phyloP scores from a whole-genome alignment of 2,113 vertebrate species.

The Syngnathoides biaculeatus region DNA sequence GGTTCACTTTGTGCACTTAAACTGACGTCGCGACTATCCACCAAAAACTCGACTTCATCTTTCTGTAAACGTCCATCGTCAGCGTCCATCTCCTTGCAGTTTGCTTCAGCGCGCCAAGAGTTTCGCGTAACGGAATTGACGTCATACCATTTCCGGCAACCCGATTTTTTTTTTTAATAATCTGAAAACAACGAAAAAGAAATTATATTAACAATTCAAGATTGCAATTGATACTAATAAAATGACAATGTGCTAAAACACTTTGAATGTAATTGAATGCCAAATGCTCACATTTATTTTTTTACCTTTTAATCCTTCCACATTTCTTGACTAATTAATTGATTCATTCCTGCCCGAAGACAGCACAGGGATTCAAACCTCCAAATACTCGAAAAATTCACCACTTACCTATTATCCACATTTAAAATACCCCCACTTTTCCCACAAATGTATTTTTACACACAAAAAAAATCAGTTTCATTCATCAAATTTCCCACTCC shows the following conservation, averaged over 20 bases:
- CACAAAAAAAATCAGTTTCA: too few species aligned
- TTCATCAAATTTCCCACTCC: too few species aligned
- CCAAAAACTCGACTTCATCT: background rate
- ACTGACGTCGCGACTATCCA: background rate
- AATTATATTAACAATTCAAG: background rate
- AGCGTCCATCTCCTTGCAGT: fast-evolving
- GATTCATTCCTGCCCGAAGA: too few species aligned
- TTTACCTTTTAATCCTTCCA: too few species aligned
- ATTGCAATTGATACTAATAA: too few species aligned
- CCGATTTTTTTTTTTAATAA: background rate
- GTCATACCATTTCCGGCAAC: background rate
- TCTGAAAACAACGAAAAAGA: background rate
- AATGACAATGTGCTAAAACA: too few species aligned
- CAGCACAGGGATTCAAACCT: too few species aligned
- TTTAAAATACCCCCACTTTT: background rate
- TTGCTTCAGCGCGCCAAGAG: conserved; percentile 33
- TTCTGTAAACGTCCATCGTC: fast-evolving
- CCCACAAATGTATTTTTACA: background rate
- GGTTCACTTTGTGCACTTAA: background rate
- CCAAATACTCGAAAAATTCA: background rate
- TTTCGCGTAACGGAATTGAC: conserved; percentile 56
- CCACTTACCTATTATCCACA: background rate
- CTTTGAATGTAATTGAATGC: too few species aligned
- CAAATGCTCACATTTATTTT: too few species aligned
- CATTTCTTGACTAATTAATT: background rate